Base-by-base conservation (phyloP, 2,797 vertebrate species). In the Halcyon badia region DNA sequence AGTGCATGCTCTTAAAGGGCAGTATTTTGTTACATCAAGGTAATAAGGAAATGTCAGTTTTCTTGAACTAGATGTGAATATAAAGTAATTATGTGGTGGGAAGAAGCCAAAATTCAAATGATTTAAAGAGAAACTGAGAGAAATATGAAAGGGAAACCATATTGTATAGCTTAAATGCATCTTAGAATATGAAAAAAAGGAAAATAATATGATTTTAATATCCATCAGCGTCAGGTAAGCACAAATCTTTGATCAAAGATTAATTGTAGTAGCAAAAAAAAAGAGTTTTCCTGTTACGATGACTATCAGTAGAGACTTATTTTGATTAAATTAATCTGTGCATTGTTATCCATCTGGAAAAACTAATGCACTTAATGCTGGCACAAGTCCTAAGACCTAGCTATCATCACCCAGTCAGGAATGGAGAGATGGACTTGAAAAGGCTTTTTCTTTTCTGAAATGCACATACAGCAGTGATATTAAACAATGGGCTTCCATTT, bases 281-380 rank as follows among this genome's bases (percentile, higher is more conserved):
- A 33, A 0, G 0, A 1, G 31, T 19, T 56, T 81, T 70, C 10
- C 19, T 58, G 0, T 58, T 66, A 66, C 26, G 61, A 78, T 2
- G 5, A 31, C 6, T 75, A 11, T 7, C 70, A 22, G 1, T 30
- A 62, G 28, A 35, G 5, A 30, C 62, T 22, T 77, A 8, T 48
- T 91, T 57, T 70, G 19, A 28, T 35, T 2, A 61, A 42, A 4
- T 70, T 56, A 54, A 58, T 39, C 22, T 78, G 1, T 20, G 26
- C n/a, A 13, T 42, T 68, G 35, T 46, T 90, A 52, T 11, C 4
- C 2, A 21, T 46, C 13, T 72, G 22, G 11, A 33, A 69, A 46
- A 84, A 46, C 64, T 1, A n/a, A n/a, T n/a, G 31, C 5, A 19
- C 21, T 69, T 84, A 4, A 51, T 28, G 14, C 49, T 51, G 49